Conservation (phyloP, 2,113 vertebrate species). For the mouse (Mus musculus) region DNA sequence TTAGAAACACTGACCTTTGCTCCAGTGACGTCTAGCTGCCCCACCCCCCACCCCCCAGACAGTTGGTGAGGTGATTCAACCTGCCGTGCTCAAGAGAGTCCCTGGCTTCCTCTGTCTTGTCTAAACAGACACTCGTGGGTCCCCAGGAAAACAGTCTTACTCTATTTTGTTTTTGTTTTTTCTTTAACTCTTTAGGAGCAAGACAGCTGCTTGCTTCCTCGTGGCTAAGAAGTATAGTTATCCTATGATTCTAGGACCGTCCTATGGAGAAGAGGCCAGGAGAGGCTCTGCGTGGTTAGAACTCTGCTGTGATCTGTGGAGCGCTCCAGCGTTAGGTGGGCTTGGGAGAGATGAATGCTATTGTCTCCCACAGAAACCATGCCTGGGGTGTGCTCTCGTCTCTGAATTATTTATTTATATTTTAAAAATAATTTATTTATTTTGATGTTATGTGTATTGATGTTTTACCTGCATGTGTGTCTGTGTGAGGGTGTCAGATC, state of each 20-base stretch:
- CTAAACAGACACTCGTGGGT: neutral
- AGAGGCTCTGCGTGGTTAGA: neutral
- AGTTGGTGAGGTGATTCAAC: neutral
- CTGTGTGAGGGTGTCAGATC: too few relatives aligned
- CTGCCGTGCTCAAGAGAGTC: neutral
- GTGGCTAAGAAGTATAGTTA: neutral
- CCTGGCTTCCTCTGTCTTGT: neutral
- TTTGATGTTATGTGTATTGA: too few relatives aligned
- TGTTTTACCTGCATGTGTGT: too few relatives aligned
- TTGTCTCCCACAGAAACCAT: neutral
- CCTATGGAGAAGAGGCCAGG: neutral
- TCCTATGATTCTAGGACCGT: neutral
- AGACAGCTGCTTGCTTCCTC: rapidly evolving
- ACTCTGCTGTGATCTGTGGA: neutral
- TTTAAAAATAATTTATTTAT: too few relatives aligned
- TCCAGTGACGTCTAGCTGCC: neutral
- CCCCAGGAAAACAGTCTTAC: neutral
- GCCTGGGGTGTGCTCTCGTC: neutral
- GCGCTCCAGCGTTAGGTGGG: neutral
- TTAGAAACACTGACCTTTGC: neutral
- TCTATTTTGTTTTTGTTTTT: neutral
- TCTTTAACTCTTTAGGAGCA: neutral
- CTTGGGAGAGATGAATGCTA: rapidly evolving
- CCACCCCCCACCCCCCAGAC: too few relatives aligned
- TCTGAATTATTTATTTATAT: neutral